Evolutionary conservation across 2,113 vertebrate genomes (phyloP).

Genomic region (Gnathonemus longibarbis): DNA sequence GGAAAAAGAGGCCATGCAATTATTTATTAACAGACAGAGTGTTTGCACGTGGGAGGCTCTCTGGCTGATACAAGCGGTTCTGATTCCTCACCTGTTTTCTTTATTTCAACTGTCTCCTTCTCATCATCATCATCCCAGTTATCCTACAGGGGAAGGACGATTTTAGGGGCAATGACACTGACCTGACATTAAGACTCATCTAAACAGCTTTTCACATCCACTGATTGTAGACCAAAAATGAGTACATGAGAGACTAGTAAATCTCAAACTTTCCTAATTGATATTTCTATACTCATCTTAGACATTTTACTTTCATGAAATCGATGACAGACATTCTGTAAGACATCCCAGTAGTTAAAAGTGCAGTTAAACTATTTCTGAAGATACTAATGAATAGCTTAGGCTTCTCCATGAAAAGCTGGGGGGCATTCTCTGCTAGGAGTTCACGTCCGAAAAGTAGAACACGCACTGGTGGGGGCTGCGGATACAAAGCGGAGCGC

Average conservation of each 20-base stretch:
- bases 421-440: background rate
- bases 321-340: background rate
- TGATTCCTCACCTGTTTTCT: slow-evolving; percentile 60
- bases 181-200: background rate
- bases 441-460: background rate
- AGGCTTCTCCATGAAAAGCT: background rate
- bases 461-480: background rate
- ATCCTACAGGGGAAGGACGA: slow-evolving; percentile 61
- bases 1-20: slow-evolving; percentile 24
- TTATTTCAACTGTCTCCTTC: slow-evolving; percentile 58
- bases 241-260: background rate
- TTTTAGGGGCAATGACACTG: background rate
- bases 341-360: background rate
- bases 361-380: background rate
- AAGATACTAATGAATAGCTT: background rate
- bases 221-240: background rate
- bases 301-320: background rate
- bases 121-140: slow-evolving; percentile 94
- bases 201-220: background rate
- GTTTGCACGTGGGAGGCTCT: background rate
- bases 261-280: background rate
- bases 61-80: background rate
- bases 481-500: background rate
- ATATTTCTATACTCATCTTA: background rate
- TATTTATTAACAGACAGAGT: background rate